Evolutionary conservation across 2,113 vertebrate genomes (phyloP).

Genomic region (Acanthochromis polyacanthus): DNA sequence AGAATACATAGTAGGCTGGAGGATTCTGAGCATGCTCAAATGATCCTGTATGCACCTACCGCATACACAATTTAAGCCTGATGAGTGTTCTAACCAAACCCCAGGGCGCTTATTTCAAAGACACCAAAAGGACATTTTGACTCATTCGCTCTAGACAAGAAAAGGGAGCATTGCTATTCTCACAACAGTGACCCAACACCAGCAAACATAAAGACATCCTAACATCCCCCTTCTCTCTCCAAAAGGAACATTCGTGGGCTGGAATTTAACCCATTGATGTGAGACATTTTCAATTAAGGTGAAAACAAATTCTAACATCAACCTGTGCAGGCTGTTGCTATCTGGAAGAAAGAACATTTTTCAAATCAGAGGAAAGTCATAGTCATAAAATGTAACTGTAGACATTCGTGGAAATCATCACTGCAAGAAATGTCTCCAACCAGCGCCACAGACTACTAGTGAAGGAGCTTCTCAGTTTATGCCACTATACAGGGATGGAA

Average conservation of each 20-base stretch:
- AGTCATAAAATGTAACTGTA: not conserved
- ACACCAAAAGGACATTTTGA: slow-evolving; percentile 84
- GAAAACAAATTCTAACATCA: slow-evolving; percentile 21
- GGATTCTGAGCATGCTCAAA: slow-evolving; percentile 59
- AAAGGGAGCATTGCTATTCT: slow-evolving; percentile 49
- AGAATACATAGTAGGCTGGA: slow-evolving; percentile 14
- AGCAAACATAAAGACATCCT: slow-evolving; percentile 39
- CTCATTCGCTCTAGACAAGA: slow-evolving; percentile 75
- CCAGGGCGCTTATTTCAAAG: slow-evolving; percentile 63
- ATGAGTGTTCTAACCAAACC: slow-evolving; percentile 61
- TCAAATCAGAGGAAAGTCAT: not conserved
- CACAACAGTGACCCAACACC: slow-evolving; percentile 37
- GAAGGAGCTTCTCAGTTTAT: slow-evolving; percentile 17
- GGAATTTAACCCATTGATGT: slow-evolving; percentile 32
- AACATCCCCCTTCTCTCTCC: slow-evolving; percentile 23
- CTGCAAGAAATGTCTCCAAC: slow-evolving; percentile 1
- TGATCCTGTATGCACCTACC: slow-evolving; percentile 35
- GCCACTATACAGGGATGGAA: slow-evolving; percentile 10
- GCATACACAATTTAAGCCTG: slow-evolving; percentile 54
- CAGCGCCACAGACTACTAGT: slow-evolving; percentile 12
- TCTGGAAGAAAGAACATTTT: slow-evolving; percentile 18
- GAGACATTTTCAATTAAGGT: slow-evolving; percentile 35
- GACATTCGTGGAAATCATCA: slow-evolving; percentile 13
- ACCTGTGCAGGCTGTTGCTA: not conserved
- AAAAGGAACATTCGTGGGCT: slow-evolving; percentile 19